These are phyloP conservation scores for Eupeodes luniger DNA, from an alignment of 2,888 invertebrate genomes.

Conservation along the genomic window DNA sequence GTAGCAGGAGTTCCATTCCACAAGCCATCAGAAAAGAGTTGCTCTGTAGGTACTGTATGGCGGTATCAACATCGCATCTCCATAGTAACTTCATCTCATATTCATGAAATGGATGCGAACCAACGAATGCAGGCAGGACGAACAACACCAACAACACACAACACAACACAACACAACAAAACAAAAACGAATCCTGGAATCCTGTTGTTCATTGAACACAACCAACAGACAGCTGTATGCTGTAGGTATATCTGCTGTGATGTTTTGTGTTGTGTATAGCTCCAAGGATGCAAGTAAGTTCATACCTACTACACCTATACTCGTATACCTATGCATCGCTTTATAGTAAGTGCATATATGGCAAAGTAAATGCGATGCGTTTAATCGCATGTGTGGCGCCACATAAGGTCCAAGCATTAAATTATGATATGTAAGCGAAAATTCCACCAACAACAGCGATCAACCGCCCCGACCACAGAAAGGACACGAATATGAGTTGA, in stretches of 20 bases:
- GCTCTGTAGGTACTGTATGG: not conserved
- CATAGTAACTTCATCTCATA: constrained; percentile 72
- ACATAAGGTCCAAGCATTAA: constrained; percentile 76
- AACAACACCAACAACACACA: constrained; percentile 27
- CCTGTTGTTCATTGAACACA: constrained; percentile 71
- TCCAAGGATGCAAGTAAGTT: constrained; percentile 27
- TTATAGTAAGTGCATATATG: constrained; percentile 24
- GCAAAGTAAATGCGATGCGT: constrained; percentile 77
- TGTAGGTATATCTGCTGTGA: no score
- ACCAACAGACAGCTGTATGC: constrained; percentile 23
- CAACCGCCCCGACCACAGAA: constrained; percentile 52
- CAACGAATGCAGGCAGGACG: constrained; percentile 45
- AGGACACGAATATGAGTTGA: constrained; percentile 62
- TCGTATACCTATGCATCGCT: no score
- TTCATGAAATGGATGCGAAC: constrained; percentile 73
- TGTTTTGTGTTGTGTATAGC: not conserved
- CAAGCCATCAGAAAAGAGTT: not conserved
- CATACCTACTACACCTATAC: not conserved
- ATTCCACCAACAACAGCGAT: constrained; percentile 54
- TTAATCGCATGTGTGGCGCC: constrained; percentile 82
- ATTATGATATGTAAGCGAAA: constrained; percentile 76
- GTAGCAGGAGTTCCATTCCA: constrained; percentile 4
- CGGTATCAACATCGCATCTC: constrained; percentile 67
- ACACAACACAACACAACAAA: constrained; percentile 4
- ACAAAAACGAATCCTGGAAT: constrained; percentile 37